Evolutionary conservation across 2,113 vertebrate species (phyloP).

Genomic region (Cervus canadensis): DNA sequence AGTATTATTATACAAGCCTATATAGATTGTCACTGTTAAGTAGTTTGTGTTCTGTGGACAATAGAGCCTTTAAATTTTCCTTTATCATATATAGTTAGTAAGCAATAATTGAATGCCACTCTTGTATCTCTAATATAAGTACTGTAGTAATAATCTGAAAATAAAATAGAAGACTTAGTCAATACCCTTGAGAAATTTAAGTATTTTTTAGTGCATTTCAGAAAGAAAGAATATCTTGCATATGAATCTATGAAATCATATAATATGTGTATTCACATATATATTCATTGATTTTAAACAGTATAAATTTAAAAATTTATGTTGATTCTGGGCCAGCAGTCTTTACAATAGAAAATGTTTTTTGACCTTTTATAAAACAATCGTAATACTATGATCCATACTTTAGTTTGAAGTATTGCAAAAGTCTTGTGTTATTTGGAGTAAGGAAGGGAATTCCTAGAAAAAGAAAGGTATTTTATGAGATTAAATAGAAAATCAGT

Average conservation of each 20-base stretch:
- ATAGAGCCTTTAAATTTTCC: background rate
- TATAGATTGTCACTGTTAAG: background rate
- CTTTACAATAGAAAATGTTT: background rate
- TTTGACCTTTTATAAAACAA: conserved; percentile 6
- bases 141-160: background rate
- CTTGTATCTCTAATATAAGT: background rate
- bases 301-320: background rate
- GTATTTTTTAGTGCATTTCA: background rate
- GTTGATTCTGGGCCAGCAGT: background rate
- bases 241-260: background rate
- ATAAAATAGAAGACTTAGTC: background rate
- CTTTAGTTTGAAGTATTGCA: background rate
- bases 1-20: background rate
- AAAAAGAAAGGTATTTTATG: conserved; percentile 38
- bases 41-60: background rate
- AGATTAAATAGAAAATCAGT: conserved; percentile 70
- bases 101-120: background rate
- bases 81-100: background rate
- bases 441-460: background rate
- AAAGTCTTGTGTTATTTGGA: background rate
- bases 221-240: background rate
- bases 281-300: background rate
- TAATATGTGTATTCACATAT: background rate
- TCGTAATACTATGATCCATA: background rate
- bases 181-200: background rate